A percentile compares a stretch with the other conserved stretches of the same genome.
Conservation (phyloP, 2,113 vertebrate genomes). For the Platanista minor region DNA sequence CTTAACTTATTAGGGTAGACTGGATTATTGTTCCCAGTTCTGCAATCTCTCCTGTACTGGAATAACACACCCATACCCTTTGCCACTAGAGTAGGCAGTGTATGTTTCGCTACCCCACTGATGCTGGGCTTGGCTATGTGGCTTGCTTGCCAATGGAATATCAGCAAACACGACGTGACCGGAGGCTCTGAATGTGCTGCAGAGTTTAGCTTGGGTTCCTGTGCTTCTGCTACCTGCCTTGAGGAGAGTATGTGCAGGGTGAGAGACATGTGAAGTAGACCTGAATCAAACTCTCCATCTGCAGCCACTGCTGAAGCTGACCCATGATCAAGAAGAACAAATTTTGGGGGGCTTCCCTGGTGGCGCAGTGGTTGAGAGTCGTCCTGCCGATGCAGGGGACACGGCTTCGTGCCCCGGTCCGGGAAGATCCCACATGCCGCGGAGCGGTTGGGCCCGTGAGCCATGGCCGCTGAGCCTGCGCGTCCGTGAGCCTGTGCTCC, state of each 20-base stretch:
- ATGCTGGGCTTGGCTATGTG: neutral
- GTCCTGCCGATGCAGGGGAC: too few species aligned
- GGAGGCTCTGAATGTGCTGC: neutral
- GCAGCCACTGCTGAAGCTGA: neutral
- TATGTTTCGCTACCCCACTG: neutral
- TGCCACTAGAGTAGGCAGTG: rapidly evolving
- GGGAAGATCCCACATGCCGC: too few species aligned
- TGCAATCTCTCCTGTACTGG: neutral
- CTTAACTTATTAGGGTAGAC: neutral
- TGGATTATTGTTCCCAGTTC: neutral
- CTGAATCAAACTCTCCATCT: neutral
- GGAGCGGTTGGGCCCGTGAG: too few species aligned
- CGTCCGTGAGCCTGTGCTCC: too few species aligned
- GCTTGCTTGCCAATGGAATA: neutral
- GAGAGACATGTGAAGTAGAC: neutral
- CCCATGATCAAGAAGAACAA: neutral
- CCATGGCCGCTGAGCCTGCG: too few species aligned
- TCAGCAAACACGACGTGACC: neutral
- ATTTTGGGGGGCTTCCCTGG: too few species aligned
- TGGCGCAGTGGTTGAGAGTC: too few species aligned
- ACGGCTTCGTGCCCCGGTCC: too few species aligned
- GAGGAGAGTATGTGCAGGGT: neutral
- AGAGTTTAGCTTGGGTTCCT: neutral
- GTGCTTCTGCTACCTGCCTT: neutral
- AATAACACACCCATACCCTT: neutral